Base-by-base conservation (phyloP, 2,113 vertebrate species). In the Myanophis thanlyinensis region DNA sequence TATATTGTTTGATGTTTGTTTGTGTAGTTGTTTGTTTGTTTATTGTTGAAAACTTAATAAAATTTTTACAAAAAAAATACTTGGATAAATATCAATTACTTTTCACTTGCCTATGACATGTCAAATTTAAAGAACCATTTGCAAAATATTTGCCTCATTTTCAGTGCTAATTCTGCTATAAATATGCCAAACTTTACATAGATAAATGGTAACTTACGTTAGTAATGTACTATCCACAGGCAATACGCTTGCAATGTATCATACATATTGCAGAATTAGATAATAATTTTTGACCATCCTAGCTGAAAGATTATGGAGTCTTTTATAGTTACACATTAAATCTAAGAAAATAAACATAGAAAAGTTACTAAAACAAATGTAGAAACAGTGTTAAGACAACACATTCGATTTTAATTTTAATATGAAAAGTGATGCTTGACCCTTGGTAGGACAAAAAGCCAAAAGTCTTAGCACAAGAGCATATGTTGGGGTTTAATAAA, bases 51-150 rank as follows among this genome's bases (percentile, higher is more conserved):
- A n/a, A n/a, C n/a, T n/a, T n/a, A n/a, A n/a, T n/a, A n/a, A n/a
- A n/a, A n/a, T n/a, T n/a, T n/a, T n/a, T n/a, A n/a, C n/a, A n/a
- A n/a, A n/a, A n/a, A n/a, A n/a, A 94, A 95, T 97, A 95, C 92
- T 88, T 90, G 93, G 95, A 97, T 95, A 94, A 96, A 93, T 93
- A 96, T 86, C 73, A 95, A 67, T 95, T 96, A 95, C 23, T 90
- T 88, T 93, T 88, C 73, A 95, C 90, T 85, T n/a, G 23, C 25
- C 4, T 92, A 88, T 96, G 91, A 96, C 94, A 94, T 94, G 90
- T 88, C 48, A 93, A 93, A 95, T 92, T 96, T 89, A 94, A 91
- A 91, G 89, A 84, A 92, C 85, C 89, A 90, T 30, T 95, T 3
- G 87, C 90, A 56, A 90, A 90, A 96, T 94, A 92, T 92, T 95